A percentile compares a stretch with the other conserved stretches of the same genome.
Conservation (phyloP, 35 echinoderm and acorn worm genomes). For the Amphiura filiformis region DNA sequence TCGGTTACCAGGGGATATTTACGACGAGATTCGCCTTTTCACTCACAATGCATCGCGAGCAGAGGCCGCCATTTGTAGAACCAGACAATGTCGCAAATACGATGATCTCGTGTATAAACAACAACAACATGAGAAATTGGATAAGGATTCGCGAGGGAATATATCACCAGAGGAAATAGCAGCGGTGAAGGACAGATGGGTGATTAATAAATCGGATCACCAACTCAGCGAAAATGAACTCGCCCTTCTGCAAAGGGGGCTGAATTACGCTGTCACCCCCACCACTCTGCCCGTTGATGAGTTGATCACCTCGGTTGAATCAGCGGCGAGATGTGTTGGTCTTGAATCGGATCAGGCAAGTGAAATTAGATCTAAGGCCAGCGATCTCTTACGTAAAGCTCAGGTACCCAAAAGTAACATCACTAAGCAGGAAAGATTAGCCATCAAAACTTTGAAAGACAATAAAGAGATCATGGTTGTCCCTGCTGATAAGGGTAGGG, state of each 20-base stretch:
- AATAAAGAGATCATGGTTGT: background rate
- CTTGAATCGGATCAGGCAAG: background rate
- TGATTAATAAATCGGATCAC: constrained; percentile 7
- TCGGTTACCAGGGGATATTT: background rate
- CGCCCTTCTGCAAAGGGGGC: background rate
- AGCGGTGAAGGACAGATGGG: background rate
- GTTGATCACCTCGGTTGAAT: background rate
- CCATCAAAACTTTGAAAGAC: constrained; percentile 5
- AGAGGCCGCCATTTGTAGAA: no score
- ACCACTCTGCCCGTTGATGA: background rate
- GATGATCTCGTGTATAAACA: constrained; percentile 6
- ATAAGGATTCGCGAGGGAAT: no score
- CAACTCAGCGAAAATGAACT: background rate
- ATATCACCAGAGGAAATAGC: background rate
- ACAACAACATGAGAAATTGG: background rate
- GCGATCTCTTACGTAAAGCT: no score
- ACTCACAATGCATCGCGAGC: background rate
- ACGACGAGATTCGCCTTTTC: background rate
- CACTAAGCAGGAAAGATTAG: background rate
- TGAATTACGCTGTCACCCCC: background rate
- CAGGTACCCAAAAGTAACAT: constrained; percentile 20
- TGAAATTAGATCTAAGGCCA: background rate
- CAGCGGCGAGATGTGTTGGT: background rate
- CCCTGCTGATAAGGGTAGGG: constrained; percentile 40
- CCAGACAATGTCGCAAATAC: no score